phyloP scores from a whole-genome alignment of 2,797 vertebrate species.

The Sciaenops ocellatus region DNA sequence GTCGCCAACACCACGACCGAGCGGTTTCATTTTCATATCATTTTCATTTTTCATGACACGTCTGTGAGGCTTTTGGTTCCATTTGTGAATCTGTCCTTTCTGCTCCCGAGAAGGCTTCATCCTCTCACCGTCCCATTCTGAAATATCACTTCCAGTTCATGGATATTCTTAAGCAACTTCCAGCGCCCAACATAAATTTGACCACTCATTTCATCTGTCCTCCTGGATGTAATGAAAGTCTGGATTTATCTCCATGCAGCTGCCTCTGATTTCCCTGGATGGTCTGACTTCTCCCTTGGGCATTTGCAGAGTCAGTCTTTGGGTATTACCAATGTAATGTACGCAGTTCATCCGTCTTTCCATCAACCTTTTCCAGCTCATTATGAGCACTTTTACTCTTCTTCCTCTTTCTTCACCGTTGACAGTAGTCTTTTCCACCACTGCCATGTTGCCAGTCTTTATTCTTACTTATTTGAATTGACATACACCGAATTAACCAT shows the following conservation, averaged over 20 bases:
- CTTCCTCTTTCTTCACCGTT: neutral
- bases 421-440: neutral
- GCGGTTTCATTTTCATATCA: conserved; percentile 23
- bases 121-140: conserved; percentile 7
- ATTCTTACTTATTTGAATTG: neutral
- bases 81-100: conserved; percentile 28
- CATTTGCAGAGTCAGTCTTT: conserved; percentile 14
- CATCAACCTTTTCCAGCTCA: neutral
- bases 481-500: neutral
- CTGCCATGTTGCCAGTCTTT: neutral
- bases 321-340: neutral
- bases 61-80: conserved; percentile 25
- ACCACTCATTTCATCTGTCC: neutral
- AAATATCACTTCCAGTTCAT: conserved; percentile 7
- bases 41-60: conserved; percentile 22
- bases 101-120: neutral
- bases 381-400: neutral
- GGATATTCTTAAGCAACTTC: conserved; percentile 26
- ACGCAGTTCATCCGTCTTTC: neutral
- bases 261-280: conserved; percentile 13
- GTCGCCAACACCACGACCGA: neutral
- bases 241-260: conserved; percentile 38
- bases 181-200: conserved; percentile 21
- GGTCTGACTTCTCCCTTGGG: conserved; percentile 22
- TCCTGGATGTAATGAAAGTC: conserved; percentile 31